A percentile compares a stretch with the other conserved stretches of the same genome.
These are phyloP conservation scores for Abramis brama DNA, from an alignment of 2,113 vertebrate species.

Conservation along the genomic window DNA sequence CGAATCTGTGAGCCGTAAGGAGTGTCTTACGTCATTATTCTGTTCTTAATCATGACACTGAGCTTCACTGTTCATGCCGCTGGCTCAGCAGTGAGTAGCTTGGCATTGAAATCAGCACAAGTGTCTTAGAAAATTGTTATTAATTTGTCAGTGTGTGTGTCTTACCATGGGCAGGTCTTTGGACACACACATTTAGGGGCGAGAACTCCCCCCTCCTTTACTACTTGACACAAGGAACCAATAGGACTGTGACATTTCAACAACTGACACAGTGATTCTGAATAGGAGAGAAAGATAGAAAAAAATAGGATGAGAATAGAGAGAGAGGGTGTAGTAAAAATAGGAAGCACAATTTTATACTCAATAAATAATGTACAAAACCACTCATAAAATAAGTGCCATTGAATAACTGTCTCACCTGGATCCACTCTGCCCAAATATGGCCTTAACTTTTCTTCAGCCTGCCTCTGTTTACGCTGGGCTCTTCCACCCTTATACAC, in stretches of 20 bases:
- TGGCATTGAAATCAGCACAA: not conserved
- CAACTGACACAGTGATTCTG: slow-evolving; percentile 74
- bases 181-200: slow-evolving; percentile 78
- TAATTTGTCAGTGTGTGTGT: not conserved
- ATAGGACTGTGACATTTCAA: slow-evolving; percentile 73
- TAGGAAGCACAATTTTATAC: not conserved
- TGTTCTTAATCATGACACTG: slow-evolving; percentile 20
- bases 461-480: slow-evolving; percentile 72
- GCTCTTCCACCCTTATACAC: slow-evolving; percentile 69
- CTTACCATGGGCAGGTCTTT: slow-evolving; percentile 72
- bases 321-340: not conserved
- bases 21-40: not conserved
- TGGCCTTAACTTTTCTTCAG: slow-evolving; percentile 70
- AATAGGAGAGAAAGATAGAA: not conserved
- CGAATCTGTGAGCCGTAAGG: slow-evolving; percentile 10
- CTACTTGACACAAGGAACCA: slow-evolving; percentile 77
- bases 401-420: slow-evolving; percentile 60
- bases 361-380: not conserved
- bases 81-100: not conserved
- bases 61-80: not conserved
- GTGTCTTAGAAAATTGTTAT: slow-evolving; percentile 1
- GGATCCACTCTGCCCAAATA: slow-evolving; percentile 74
- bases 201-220: slow-evolving; percentile 61
- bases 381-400: not conserved
- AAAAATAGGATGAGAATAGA: not conserved